Conservation (phyloP, 2,888 invertebrate genomes). For the Lymantria dispar region DNA sequence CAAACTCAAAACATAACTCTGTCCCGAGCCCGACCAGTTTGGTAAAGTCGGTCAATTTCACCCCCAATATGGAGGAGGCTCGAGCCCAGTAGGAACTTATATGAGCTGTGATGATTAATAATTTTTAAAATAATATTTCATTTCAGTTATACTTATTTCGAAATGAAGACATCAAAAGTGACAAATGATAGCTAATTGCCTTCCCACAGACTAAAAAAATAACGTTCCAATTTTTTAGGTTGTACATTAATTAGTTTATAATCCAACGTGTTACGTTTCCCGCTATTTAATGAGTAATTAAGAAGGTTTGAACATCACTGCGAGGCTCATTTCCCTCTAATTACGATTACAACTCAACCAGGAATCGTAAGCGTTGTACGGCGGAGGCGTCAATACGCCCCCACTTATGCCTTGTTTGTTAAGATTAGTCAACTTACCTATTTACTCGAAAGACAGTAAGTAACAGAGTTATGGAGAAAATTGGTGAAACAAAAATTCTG, state of each 20-base stretch:
- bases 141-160: no score
- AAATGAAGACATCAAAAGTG: background rate
- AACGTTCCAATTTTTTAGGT: background rate
- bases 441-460: background rate
- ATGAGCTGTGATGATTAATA: no score
- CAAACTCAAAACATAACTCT: no score
- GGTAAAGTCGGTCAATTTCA: no score
- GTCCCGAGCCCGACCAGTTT: no score
- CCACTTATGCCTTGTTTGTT: constrained; percentile 41
- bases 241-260: constrained; percentile 34
- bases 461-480: no score
- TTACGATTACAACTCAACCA: constrained; percentile 60
- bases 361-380: constrained; percentile 47
- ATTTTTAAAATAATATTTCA: no score
- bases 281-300: constrained; percentile 48
- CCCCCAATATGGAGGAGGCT: no score
- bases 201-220: background rate
- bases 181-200: background rate
- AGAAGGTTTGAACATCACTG: constrained; percentile 46
- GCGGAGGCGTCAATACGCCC: constrained; percentile 65
- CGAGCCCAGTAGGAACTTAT: no score
- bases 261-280: constrained; percentile 43
- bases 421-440: background rate
- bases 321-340: constrained; percentile 63
- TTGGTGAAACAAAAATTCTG: no score